Conservation (phyloP, 2,113 vertebrate genomes). For the Oriolus oriolus region DNA sequence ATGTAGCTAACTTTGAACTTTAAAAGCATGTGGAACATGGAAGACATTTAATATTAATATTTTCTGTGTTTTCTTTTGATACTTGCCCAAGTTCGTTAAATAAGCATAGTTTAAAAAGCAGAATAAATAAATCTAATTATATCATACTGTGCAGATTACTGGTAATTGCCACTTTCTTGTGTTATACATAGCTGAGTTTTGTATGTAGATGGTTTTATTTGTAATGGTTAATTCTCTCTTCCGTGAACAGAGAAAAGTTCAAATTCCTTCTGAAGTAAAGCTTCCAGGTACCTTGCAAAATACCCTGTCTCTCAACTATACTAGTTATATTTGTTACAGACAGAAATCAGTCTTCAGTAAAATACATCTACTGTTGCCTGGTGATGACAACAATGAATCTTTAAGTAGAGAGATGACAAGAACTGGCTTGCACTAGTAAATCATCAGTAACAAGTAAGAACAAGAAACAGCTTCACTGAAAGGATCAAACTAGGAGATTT, state of each 20-base stretch:
- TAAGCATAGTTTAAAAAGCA: neutral
- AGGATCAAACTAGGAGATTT: neutral
- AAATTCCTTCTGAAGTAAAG: neutral
- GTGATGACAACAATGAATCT: neutral
- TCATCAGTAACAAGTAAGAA: neutral
- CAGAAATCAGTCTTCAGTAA: neutral
- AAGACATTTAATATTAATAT: neutral
- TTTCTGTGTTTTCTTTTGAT: neutral
- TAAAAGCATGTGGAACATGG: neutral
- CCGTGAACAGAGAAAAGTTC: neutral
- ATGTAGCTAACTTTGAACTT: neutral
- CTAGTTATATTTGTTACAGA: neutral
- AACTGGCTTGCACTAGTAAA: neutral
- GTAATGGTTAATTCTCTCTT: neutral
- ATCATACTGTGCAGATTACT: neutral
- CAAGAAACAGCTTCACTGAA: neutral
- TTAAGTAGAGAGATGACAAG: neutral
- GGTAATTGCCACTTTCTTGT: neutral
- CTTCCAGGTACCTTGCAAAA: neutral
- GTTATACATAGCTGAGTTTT: neutral
- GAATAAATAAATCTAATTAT: neutral
- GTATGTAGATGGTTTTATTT: neutral
- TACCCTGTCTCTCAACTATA: neutral
- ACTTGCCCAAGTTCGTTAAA: neutral
- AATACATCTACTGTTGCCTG: neutral